Base-by-base conservation (phyloP, 2,797 vertebrate species). In the Sebastes nivosus region DNA sequence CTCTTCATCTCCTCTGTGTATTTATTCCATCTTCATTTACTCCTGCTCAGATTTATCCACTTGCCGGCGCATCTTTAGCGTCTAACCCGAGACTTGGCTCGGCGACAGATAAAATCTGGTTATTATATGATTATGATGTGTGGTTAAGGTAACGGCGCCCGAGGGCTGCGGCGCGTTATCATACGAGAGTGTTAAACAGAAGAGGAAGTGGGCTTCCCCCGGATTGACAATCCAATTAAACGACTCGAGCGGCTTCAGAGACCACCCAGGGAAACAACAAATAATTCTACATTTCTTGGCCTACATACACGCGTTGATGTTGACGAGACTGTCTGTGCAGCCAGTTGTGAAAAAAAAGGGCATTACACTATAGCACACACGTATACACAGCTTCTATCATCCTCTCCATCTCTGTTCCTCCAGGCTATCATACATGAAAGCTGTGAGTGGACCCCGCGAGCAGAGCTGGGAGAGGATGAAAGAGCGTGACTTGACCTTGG, bases 221-320 rank as follows among this genome's bases (percentile, higher is more conserved):
- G 89, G 90, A 93, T 89, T 93, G 92, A 95, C 93, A 94, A 89
- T 89, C 89, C 93, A 94, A 93, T 94, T 94, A 95, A 94, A 90
- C 42, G 85, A 86, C 84, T 91, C 0, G 84, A 89, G 89, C 86
- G 74, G 66, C 75, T 77, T 78, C 75, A 68, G 84, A 87, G 84
- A 88, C 83, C 88, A 88, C 86, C 87, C 70, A 67, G 83, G 77
- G 79, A 89, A 91, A 81, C 54, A 79, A 82, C 84, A 89, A 86
- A 87, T 36, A 84, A 78, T 36, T 72, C 67, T 16, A 24, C 57
- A 68, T 75, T 67, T 79, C 30, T 65, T 65, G 79, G 57, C 65
- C 57, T 36, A 69, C 79, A 82, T 11, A 50, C 80, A 73, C 59
- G 60, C 57, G 84, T 27, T 58, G 64, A 83, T 80, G 77, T 29